Evolutionary conservation across 2,888 invertebrate species (phyloP).

Genomic region (Adela reaumurella): DNA sequence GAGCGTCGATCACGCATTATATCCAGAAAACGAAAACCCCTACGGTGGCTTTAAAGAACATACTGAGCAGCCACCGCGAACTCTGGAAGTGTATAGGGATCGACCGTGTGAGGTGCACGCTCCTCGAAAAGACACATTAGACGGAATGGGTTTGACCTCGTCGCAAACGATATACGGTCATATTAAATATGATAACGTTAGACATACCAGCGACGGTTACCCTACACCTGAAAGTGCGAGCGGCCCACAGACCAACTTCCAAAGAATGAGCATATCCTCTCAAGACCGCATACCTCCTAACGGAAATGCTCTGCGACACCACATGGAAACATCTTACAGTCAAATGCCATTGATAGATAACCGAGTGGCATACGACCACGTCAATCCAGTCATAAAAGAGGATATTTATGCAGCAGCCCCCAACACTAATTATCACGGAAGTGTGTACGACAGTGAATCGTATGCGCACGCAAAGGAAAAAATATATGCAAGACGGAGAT

Average conservation of each 20-base stretch:
- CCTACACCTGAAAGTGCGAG: conserved; percentile 19
- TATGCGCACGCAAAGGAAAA: conserved; percentile 42
- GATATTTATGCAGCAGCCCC: conserved; percentile 21
- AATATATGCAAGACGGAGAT: conserved; percentile 37
- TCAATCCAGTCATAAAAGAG: conserved; percentile 32
- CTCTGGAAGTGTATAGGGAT: conserved; percentile 23
- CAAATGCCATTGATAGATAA: conserved; percentile 28
- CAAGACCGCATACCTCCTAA: conserved; percentile 37
- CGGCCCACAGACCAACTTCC: conserved; percentile 31
- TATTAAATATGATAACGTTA: conserved; percentile 29
- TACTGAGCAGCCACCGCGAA: conserved; percentile 21
- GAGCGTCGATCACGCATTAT: conserved; percentile 50
- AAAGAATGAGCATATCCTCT: conserved; percentile 39
- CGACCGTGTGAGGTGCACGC: conserved; percentile 37
- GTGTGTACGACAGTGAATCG: conserved; percentile 33
- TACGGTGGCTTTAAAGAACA: conserved; percentile 30
- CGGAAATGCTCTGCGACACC: conserved; percentile 28
- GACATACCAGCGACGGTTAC: conserved; percentile 29
- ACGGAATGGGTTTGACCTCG: conserved; percentile 20
- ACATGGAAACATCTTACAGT: conserved; percentile 29
- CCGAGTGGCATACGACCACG: conserved; percentile 29
- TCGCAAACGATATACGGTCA: conserved; percentile 27
- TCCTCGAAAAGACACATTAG: conserved; percentile 33
- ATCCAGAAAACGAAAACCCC: conserved; percentile 33
- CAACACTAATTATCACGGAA: conserved; percentile 38